Evolutionary conservation across 2,888 invertebrate genomes (phyloP).

Genomic region (Uloborus plumipes): DNA sequence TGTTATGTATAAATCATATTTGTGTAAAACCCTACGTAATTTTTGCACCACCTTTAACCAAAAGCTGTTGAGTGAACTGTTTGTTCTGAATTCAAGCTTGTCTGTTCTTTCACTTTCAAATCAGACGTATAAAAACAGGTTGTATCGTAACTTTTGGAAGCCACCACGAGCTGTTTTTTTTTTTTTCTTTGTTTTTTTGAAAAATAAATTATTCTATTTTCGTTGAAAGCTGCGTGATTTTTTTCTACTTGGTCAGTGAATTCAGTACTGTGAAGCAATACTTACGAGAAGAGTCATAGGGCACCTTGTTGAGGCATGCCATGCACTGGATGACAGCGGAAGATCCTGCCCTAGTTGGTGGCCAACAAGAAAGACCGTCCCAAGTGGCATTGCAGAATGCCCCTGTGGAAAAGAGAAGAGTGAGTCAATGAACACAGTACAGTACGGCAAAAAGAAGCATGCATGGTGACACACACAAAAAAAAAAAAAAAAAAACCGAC

Average conservation of each 20-base stretch:
- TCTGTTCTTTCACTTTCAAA: no score
- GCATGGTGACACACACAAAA: no score
- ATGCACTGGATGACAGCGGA: slow-evolving; percentile 83
- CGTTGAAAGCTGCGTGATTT: neutral
- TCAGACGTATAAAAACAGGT: no score
- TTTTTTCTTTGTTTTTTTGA: no score
- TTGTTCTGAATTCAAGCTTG: no score
- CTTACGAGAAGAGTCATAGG: slow-evolving; percentile 88
- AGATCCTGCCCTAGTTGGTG: slow-evolving; percentile 80
- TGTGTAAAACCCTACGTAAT: no score
- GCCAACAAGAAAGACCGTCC: slow-evolving; percentile 82
- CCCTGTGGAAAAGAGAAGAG: slow-evolving; percentile 16
- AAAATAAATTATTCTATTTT: neutral
- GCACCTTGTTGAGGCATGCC: slow-evolving; percentile 82
- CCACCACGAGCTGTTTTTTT: neutral
- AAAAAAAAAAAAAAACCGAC: no score
- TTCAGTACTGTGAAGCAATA: slow-evolving; percentile 68
- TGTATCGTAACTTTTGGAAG: no score
- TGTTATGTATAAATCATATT: no score
- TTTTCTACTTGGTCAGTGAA: neutral
- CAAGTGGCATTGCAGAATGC: slow-evolving; percentile 56
- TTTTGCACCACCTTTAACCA: no score
- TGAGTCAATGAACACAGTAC: neutral
- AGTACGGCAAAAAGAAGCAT: no score
- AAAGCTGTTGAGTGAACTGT: no score